phyloP scores from a whole-genome alignment of 2,113 vertebrate genomes.

The Eidolon helvum region DNA sequence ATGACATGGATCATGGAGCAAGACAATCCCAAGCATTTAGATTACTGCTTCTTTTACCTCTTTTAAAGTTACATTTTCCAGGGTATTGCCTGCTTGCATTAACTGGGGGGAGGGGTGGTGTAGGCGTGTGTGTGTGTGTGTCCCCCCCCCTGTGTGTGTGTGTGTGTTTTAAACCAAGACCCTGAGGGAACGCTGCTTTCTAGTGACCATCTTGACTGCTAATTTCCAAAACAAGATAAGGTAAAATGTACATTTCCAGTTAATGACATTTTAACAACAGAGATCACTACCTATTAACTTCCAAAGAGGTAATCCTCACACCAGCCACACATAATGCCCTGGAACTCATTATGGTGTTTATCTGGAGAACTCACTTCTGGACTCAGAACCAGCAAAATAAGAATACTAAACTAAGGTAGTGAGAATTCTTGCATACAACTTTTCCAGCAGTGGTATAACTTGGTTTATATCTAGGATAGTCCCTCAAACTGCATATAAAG shows the following conservation, averaged over 20 bases:
- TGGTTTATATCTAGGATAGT: slow-evolving; percentile 31
- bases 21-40: slow-evolving; percentile 22
- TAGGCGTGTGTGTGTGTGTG: not conserved
- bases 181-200: not conserved
- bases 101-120: not conserved
- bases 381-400: slow-evolving; percentile 54
- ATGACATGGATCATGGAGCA: not conserved
- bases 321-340: not conserved
- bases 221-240: slow-evolving; percentile 54
- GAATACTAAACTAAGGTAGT: not conserved
- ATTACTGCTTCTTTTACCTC: not conserved
- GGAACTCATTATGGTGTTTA: slow-evolving; percentile 33
- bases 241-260: slow-evolving; percentile 41
- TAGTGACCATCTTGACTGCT: not conserved
- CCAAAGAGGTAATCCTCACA: not conserved
- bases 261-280: slow-evolving; percentile 59
- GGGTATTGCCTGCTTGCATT: not conserved
- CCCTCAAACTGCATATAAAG: not conserved
- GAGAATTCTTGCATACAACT: slow-evolving; percentile 23
- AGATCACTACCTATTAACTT: slow-evolving; percentile 38
- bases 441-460: slow-evolving; percentile 39
- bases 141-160: not conserved
- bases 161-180: not conserved
- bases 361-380: slow-evolving; percentile 47
- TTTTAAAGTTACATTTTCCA: not conserved